Base-by-base conservation (phyloP, 2,888 invertebrate genomes). In the Clunio marinus region DNA sequence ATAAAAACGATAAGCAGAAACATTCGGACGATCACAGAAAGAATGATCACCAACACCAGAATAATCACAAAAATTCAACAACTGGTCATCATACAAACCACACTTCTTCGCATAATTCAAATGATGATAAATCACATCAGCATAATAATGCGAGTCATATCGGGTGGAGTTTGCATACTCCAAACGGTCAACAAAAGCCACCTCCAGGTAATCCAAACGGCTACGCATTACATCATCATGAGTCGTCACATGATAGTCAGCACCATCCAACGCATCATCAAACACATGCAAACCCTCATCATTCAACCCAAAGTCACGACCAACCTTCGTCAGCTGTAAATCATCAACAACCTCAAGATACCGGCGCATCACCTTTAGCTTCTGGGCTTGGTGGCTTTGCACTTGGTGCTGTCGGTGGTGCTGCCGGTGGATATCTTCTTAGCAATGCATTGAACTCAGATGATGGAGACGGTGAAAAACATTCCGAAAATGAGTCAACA, bases 91-190 rank as follows among this genome's bases (percentile, higher is more conserved):
- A 57, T 57, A 15, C 13, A 5, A 57, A 57, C 27, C 25, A 27
- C 20, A 57, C 57, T 57, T 57, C 57, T 3, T 1, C 25, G n/a
- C 57, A 57, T 57, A 25, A 3, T 3, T 3, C 51, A 13, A 22
- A 22, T 17, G 51, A 2, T 51, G 22, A 51, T 22, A 2, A 4
- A 3, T 2, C 20, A 22, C 20, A 5, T 22, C 20, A 5, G 7
- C 7, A 51, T 22, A 22, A 17, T 27, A 5, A 17, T n/a, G 25
- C 25, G 13, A 3, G 25, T 27, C 13, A 25, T 20, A 57, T 57
- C 27, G 57, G 57, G 3, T 57, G 57, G 57, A 57, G 57, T 15
- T 57, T 57, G 27, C 25, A 57, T 57, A 57, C 22, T 22, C 8
- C 22, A 4, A 7, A 24, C 7, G 25, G 25, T 57, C 57, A 57